These are phyloP conservation scores for Mormyrus iriodes DNA, from an alignment of 2,113 vertebrate species.

Conservation along the genomic window DNA sequence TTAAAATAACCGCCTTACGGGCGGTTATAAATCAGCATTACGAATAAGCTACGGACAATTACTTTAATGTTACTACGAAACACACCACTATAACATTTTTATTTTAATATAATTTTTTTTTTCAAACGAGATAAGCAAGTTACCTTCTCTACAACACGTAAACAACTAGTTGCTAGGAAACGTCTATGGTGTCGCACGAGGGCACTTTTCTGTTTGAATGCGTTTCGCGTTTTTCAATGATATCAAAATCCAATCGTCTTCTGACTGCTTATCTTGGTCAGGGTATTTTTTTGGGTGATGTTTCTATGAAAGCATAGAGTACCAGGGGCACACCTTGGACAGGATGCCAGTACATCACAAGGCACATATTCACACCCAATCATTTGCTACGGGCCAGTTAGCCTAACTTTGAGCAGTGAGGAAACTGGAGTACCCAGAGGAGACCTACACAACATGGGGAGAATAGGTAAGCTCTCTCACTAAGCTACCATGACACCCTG, in stretches of 20 bases:
- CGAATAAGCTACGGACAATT: not conserved
- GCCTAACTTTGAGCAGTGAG: too few relatives aligned
- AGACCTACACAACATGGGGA: not conserved
- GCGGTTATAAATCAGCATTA: not conserved
- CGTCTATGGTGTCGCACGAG: not conserved
- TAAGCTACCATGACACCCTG: too few relatives aligned
- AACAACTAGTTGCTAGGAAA: slow-evolving; percentile 10
- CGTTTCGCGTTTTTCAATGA: not conserved
- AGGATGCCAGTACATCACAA: too few relatives aligned
- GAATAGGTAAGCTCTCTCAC: not conserved
- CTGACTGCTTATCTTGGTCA: not conserved
- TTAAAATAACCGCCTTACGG: not conserved
- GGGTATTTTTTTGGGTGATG: not conserved
- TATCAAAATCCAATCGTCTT: not conserved
- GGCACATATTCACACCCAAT: too few relatives aligned
- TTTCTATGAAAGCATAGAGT: not conserved
- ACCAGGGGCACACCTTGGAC: not conserved
- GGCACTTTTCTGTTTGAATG: not conserved
- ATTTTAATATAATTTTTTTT: not conserved
- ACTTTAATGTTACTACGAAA: not conserved
- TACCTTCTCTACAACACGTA: not conserved
- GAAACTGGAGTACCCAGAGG: too few relatives aligned
- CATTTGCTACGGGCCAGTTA: too few relatives aligned
- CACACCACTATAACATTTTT: not conserved
- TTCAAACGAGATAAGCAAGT: not conserved